These are phyloP conservation scores for Tipula vernalis DNA, from an alignment of 2,888 invertebrate genomes.

Conservation along the genomic window DNA sequence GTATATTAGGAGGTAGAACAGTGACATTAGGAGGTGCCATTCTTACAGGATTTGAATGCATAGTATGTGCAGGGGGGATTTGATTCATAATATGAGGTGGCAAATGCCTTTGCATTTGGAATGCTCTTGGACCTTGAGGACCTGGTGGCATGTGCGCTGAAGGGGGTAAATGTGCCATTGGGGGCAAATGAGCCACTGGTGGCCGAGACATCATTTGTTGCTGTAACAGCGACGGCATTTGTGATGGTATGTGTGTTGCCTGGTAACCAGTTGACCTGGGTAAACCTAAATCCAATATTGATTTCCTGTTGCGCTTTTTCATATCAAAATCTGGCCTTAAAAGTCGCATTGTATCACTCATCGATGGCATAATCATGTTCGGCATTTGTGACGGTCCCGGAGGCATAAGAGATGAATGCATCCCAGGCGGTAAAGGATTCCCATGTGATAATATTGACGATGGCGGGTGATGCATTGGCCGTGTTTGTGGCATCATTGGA, in stretches of 20 bases:
- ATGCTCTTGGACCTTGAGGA: background rate
- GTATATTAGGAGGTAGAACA: constrained; percentile 11
- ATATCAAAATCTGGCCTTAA: background rate
- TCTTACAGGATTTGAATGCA: background rate
- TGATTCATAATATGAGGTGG: constrained; percentile 24
- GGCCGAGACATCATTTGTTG: constrained; percentile 23
- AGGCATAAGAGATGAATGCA: background rate
- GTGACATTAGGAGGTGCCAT: constrained; percentile 11
- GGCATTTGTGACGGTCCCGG: background rate
- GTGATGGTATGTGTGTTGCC: background rate
- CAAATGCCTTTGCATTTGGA: background rate
- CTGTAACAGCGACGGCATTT: constrained; percentile 17
- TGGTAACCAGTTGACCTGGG: background rate
- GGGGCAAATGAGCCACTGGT: constrained; percentile 21
- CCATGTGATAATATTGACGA: background rate
- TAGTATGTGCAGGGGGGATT: constrained; percentile 20
- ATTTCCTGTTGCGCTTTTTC: background rate
- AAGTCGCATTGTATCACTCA: background rate
- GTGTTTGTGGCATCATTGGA: background rate
- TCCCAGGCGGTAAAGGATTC: background rate
- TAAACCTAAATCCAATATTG: background rate
- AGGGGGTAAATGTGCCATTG: constrained; percentile 33
- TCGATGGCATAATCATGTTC: background rate
- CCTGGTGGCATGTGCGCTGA: constrained; percentile 31
- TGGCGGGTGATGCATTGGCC: background rate